phyloP scores from a whole-genome alignment of 2,797 vertebrate species.

The Neosalanx taihuensis region DNA sequence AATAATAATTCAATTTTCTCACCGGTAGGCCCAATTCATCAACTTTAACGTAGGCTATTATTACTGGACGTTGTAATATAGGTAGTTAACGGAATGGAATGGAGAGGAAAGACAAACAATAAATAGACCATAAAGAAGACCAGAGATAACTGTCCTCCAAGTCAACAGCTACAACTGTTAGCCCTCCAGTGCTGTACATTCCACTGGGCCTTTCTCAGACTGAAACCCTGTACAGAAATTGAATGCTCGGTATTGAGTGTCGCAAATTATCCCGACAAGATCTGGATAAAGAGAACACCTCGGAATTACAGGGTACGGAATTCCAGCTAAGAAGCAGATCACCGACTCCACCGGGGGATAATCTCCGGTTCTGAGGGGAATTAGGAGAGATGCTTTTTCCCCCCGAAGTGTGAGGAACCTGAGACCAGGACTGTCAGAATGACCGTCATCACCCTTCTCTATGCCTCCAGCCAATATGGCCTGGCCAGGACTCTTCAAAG shows the following conservation, averaged over 20 bases:
- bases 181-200: not conserved
- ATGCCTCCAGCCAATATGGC: constrained; percentile 67
- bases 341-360: constrained; percentile 48
- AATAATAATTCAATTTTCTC: too few relatives aligned
- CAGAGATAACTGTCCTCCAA: not conserved
- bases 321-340: constrained; percentile 27
- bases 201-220: constrained; percentile 32
- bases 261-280: constrained; percentile 43
- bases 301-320: constrained; percentile 32
- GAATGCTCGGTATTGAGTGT: constrained; percentile 23
- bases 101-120: not conserved
- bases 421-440: constrained; percentile 69
- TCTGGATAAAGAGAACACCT: constrained; percentile 32
- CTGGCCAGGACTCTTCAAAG: constrained; percentile 67
- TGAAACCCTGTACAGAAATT: not conserved
- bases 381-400: constrained; percentile 72
- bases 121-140: not conserved
- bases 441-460: constrained; percentile 76
- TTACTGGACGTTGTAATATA: too few relatives aligned
- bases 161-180: not conserved
- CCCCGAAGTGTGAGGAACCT: constrained; percentile 63
- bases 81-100: not conserved
- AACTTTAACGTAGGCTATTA: too few relatives aligned
- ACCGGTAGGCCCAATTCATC: too few relatives aligned
- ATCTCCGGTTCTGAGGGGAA: constrained; percentile 63